These are phyloP conservation scores for Gallinago nigripennis DNA, from an alignment of 2,797 vertebrate genomes.

Conservation along the genomic window DNA sequence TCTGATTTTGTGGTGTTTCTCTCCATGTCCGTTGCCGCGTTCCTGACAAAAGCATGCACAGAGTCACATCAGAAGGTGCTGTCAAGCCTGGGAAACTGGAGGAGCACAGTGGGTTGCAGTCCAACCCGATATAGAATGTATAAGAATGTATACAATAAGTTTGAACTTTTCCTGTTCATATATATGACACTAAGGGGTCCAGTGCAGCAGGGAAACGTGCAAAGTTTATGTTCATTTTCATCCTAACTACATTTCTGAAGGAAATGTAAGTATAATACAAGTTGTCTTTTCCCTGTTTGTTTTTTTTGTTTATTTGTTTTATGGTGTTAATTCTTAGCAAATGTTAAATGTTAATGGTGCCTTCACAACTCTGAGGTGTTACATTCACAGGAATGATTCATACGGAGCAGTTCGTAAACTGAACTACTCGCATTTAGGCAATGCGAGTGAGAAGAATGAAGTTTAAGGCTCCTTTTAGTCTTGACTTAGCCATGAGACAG, in stretches of 20 bases:
- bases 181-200: neutral
- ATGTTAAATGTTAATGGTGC: neutral
- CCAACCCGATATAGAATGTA: neutral
- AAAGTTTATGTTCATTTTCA: neutral
- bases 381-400: neutral
- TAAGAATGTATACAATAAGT: neutral
- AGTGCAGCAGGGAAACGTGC: neutral
- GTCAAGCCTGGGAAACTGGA: neutral
- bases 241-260: neutral
- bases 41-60: neutral
- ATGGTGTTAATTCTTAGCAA: neutral
- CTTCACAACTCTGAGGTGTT: neutral
- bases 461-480: neutral
- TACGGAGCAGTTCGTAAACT: neutral
- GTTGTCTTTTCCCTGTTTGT: neutral
- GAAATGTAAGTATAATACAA: neutral
- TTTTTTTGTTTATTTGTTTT: neutral
- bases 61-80: neutral
- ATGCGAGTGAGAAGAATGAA: neutral
- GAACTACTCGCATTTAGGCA: neutral
- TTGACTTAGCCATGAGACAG: neutral
- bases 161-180: neutral
- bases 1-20: neutral
- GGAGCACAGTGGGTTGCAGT: neutral
- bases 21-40: accelerated